phyloP scores from a whole-genome alignment of 2,113 vertebrate species.

The Xerus inauris region DNA sequence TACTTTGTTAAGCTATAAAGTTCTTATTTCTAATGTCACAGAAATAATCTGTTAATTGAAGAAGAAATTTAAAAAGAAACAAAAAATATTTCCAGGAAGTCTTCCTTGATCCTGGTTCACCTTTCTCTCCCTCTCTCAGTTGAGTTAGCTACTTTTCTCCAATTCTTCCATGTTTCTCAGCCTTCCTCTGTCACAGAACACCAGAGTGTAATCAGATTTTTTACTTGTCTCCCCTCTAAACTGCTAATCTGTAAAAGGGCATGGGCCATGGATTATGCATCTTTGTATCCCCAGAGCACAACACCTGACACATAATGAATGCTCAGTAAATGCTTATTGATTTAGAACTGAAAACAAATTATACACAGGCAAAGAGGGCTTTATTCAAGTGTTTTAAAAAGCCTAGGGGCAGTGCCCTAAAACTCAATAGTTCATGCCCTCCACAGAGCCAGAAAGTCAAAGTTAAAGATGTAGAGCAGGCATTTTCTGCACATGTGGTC shows the following conservation, averaged over 20 bases:
- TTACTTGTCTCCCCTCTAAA: background rate
- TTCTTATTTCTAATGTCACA: background rate
- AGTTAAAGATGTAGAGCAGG: background rate
- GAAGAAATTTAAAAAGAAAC: background rate
- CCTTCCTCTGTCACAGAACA: background rate
- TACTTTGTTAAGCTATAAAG: background rate
- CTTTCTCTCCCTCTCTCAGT: background rate
- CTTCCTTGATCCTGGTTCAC: background rate
- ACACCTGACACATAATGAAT: background rate
- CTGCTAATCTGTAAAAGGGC: constrained; percentile 10
- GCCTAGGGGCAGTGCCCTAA: background rate
- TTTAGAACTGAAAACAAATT: constrained; percentile 54
- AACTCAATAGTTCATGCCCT: background rate
- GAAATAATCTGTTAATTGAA: background rate
- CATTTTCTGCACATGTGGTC: background rate
- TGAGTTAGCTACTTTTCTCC: background rate
- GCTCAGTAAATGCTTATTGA: constrained; percentile 39
- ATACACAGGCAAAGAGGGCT: background rate
- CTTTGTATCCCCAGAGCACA: background rate
- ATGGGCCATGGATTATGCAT: background rate
- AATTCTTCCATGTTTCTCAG: background rate
- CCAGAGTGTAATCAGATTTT: background rate
- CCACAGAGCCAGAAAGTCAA: background rate
- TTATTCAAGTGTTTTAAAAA: background rate
- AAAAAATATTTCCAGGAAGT: background rate